Base-by-base conservation (phyloP, 2,797 vertebrate species). In the Enteromius argenteus region DNA sequence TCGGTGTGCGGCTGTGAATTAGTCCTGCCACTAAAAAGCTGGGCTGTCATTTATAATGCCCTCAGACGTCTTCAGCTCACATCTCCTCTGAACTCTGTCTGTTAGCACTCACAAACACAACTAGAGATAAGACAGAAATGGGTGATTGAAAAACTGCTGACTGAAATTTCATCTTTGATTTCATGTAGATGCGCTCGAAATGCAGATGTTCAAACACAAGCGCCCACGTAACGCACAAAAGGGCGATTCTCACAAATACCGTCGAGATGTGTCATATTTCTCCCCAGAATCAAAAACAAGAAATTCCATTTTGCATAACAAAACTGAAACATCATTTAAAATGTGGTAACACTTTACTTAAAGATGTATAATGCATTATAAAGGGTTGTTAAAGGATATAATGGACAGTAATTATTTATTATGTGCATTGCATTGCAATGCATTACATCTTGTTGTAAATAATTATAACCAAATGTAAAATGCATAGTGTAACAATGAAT, bases 11-110 rank as follows among this genome's bases (percentile, higher is more conserved):
- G 4, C 6, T 35, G 21, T 80, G 69, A 81, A 69, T 81, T 84
- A 74, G n/a, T 79, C 39, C 62, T 49, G 81, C 68, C 53, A 64
- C n/a, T 51, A 68, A 77, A 85, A 84, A n/a, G 87, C 76, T 32
- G 15, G 19, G n/a, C 68, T 46, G 80, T 73, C 77, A 58, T 86
- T 85, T 81, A 49, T 64, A 39, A 80, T 81, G 81, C 60, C 51
- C 56, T 44, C 46, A 53, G 64, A 72, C 64, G 30, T 72, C 67
- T 77, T 78, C 10, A 4, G 58, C 67, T 86, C 72, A 51, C 53
- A 80, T 77, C 77, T 66, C 17, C 35, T 72, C 49, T 53, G 71
- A 82, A 58, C n/a, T 13, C 58, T 49, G 42, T 80, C 51, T 51
- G 74, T 66, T 72, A 44, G 39, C 58, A 44, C 64, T 49, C 51